Base-by-base conservation (phyloP, 2,888 invertebrate genomes). In the Geotrupes spiniger region DNA sequence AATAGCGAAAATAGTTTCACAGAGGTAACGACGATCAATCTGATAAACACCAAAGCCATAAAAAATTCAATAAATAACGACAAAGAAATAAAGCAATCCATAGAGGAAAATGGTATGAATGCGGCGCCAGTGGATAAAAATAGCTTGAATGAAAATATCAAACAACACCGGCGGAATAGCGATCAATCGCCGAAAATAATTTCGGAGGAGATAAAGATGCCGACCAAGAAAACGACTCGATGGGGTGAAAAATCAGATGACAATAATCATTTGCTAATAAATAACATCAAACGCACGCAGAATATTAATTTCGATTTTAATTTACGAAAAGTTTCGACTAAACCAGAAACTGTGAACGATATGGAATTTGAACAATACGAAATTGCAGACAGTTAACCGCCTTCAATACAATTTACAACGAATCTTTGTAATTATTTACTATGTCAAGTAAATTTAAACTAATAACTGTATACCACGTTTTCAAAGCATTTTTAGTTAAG, bases 341-440 rank as follows among this genome's bases (percentile, higher is more conserved):
- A 73, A 53, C 76, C 78, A 8, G 81, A 79, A 55, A 85, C 85
- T 67, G 84, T 85, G 59, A 85, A 87, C 33, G 89, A 90, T 61
- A 91, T 91, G 82, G 89, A 90, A 59, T 91, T 91, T 60, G 90
- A 91, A 72, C 62, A 68, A 9, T 74, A 72, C 51, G 73, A 74
- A 62, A 64, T 74, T 31, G 71, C 72, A 39, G 65, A 54, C 49
- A 53, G 49, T 48, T 50, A 50, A 48, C 28, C 4, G n/a, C 11
- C n/a, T 17, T n/a, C 21, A 26, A 12, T 42, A 15, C 14, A 36
- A 42, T 33, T 39, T 46, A 42, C 43, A 49, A 49, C 49, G 45
- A 49, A 36, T n/a, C n/a, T 48, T 39, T 48, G 39, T 36, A 8
- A 27, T 42, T 27, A 36, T 21, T 21, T 21, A 21, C 21, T 6